Evolutionary conservation across 92 coral and sea anemone species (phyloP), one percentile per base, ranked within the genome.

Genomic region (Palythoa grandiflora): DNA sequence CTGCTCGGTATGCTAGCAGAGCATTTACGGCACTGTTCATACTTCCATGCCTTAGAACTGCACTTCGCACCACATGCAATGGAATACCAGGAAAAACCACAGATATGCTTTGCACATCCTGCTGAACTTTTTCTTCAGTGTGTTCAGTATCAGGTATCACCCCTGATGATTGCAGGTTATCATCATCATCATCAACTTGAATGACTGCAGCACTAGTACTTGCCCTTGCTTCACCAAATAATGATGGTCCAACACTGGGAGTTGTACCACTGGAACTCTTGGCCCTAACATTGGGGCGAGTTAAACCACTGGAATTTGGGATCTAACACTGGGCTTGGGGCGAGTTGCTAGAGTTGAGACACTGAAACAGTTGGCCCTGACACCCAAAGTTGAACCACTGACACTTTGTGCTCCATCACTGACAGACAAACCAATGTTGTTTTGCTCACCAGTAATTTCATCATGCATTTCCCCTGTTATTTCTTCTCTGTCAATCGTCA

Each of bases 291-390:
- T 63, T 63, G 70, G 35, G 70, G 70, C 70, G 70, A 71, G 75
- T 36, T 71, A 71, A 71, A 11, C 75, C 75, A 38, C 77, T 72
- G 77, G 77, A 72, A 72, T 72, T 17, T 72, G 77, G 77, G 28
- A 39, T 15, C 77, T 14, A 72, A 72, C 77, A 72, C 77, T 72
- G 77, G 77, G 35, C 77, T 17, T 72, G 77, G 77, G 77, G 77
- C 51, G 53, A 72, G 77, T 72, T 72, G 52, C 77, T 17, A 17
- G 77, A 72, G 77, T 72, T 39, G 51, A 38, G 77, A 72, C 77
- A 72, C 77, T 72, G 77, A 53, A 72, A 72, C 51, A 72, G 77
- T 72, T 72, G 77, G 40, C 77, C 77, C 77, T 72, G 77, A 72
- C 77, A 72, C 77, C 53, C 51, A 72, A 72, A 72, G 53, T 72